Percentiles rank a stretch among this genome's conserved stretches.
phyloP scores from a whole-genome alignment of 2,113 vertebrate genomes.

The human (Homo sapiens) region DNA sequence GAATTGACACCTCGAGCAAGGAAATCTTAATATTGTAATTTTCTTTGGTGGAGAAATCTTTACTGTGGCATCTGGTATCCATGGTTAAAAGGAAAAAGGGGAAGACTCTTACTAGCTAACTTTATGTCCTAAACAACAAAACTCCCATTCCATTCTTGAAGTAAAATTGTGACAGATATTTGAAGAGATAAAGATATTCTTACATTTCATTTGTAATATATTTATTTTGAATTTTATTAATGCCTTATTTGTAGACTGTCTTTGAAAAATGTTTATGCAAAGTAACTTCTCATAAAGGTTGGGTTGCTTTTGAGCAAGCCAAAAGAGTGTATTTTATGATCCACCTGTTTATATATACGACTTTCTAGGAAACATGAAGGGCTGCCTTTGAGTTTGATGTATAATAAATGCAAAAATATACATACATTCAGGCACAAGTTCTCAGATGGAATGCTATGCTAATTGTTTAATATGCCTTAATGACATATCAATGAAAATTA shows the following conservation, averaged over 20 bases:
- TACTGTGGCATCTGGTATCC: neutral
- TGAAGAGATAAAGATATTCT: neutral
- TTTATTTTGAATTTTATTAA: neutral
- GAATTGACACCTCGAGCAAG: neutral
- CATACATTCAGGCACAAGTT: neutral
- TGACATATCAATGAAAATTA: neutral
- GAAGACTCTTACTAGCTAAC: neutral
- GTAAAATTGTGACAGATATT: neutral
- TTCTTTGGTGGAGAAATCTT: neutral
- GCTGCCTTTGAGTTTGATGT: neutral
- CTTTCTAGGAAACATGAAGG: neutral
- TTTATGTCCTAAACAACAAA: neutral
- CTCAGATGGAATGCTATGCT: neutral
- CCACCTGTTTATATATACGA: neutral
- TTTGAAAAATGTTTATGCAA: constrained; percentile 21
- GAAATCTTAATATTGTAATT: neutral
- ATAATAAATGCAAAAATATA: neutral
- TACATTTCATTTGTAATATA: neutral
- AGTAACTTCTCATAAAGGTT: constrained; percentile 9
- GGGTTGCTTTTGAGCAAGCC: neutral
- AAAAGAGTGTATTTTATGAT: neutral
- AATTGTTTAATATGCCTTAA: neutral
- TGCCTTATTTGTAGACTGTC: neutral
- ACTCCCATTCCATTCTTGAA: neutral
- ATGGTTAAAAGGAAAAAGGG: neutral